Percentiles rank a stretch among this genome's conserved stretches.
Evolutionary conservation across 2,888 invertebrate species (phyloP).

Genomic region (Pegoplata infirma): DNA sequence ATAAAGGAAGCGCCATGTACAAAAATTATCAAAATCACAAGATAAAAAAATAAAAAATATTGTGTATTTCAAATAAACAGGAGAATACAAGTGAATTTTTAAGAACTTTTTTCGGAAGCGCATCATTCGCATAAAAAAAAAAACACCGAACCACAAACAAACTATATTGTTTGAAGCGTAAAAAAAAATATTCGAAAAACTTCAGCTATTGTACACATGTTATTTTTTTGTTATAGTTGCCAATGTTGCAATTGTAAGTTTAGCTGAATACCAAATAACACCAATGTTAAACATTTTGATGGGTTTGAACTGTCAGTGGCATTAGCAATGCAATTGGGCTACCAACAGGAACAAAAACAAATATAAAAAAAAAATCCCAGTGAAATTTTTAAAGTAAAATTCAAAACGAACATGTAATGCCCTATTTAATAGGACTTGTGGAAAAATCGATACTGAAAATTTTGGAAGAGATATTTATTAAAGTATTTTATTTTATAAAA

Average conservation of each 20-base stretch:
- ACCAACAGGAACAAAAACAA: not conserved
- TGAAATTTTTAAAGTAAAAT: too few relatives aligned
- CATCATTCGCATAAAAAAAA: not conserved
- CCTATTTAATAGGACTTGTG: too few relatives aligned
- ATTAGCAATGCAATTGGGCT: slow-evolving; percentile 40
- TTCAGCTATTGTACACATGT: slow-evolving; percentile 32
- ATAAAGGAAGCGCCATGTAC: slow-evolving; percentile 59
- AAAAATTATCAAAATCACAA: slow-evolving; percentile 59
- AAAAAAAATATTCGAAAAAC: slow-evolving; percentile 24
- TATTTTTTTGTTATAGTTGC: slow-evolving; percentile 42
- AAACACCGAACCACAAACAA: slow-evolving; percentile 26
- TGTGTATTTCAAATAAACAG: slow-evolving; percentile 39
- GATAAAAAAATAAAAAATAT: slow-evolving; percentile 14
- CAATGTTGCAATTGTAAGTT: slow-evolving; percentile 55
- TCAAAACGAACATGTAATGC: too few relatives aligned
- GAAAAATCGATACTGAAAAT: too few relatives aligned
- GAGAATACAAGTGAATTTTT: slow-evolving; percentile 35
- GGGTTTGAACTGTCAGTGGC: slow-evolving; percentile 60
- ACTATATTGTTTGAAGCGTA: slow-evolving; percentile 37
- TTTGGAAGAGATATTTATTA: too few relatives aligned
- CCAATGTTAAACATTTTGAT: slow-evolving; percentile 56
- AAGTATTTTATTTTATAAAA: too few relatives aligned
- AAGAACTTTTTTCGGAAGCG: slow-evolving; percentile 18
- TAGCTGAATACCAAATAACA: slow-evolving; percentile 54
- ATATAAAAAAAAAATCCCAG: not conserved